Conservation (phyloP, 2,888 invertebrate species). For the Aporophyla nigra region DNA sequence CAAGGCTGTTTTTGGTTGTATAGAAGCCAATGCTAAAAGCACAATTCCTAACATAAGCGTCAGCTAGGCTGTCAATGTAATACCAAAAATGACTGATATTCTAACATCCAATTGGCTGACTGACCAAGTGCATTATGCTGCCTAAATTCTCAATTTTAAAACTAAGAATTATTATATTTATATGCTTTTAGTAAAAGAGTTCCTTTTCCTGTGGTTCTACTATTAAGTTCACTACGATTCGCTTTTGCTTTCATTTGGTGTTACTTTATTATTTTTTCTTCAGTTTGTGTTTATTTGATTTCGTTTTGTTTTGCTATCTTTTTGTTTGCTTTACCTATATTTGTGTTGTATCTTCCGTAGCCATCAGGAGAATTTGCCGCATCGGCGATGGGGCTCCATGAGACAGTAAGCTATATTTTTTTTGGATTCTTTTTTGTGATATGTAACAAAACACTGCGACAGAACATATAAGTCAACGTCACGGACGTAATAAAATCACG, state of each 20-base stretch:
- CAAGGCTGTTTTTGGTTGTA: background rate
- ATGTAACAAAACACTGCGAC: conserved; percentile 29
- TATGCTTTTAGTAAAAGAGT: background rate
- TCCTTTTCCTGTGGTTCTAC: conserved; percentile 16
- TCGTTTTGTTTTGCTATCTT: conserved; percentile 64
- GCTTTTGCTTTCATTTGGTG: conserved; percentile 45
- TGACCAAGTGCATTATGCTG: background rate
- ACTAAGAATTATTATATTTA: background rate
- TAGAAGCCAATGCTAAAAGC: background rate
- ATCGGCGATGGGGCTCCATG: conserved; percentile 90
- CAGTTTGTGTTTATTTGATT: conserved; percentile 58
- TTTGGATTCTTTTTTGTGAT: conserved; percentile 39
- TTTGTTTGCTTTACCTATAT: conserved; percentile 78
- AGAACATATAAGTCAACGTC: background rate
- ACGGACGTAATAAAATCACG: too few species aligned
- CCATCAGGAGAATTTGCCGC: conserved; percentile 90
- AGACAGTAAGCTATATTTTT: conserved; percentile 87
- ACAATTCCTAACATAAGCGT: background rate
- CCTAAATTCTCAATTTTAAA: conserved; percentile 16
- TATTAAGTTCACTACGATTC: conserved; percentile 29
- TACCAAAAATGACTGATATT: background rate
- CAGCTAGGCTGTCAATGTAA: background rate
- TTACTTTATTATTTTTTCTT: conserved; percentile 47
- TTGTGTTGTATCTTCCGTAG: conserved; percentile 84
- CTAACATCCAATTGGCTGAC: background rate